Percentiles rank a stretch among this genome's conserved stretches.
These are phyloP conservation scores for Rostratula benghalensis DNA, from an alignment of 2,113 vertebrate genomes.

Conservation along the genomic window DNA sequence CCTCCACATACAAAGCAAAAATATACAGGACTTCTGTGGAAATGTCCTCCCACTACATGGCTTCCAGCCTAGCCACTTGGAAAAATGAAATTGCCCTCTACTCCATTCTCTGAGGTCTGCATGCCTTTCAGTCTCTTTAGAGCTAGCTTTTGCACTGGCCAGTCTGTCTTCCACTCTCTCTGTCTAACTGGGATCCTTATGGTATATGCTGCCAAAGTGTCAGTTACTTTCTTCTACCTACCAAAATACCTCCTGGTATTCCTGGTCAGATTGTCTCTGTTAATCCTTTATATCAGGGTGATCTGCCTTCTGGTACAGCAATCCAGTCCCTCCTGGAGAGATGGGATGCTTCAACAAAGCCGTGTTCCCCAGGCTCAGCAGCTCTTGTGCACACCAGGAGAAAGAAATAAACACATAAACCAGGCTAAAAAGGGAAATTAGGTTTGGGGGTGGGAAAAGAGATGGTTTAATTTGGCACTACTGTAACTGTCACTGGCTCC, in stretches of 20 bases:
- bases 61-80: background rate
- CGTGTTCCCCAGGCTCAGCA: background rate
- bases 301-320: background rate
- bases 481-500: background rate
- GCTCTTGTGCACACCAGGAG: background rate
- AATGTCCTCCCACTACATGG: background rate
- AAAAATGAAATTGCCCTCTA: background rate
- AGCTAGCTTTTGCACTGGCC: background rate
- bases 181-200: background rate
- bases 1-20: background rate
- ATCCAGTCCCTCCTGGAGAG: background rate
- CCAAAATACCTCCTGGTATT: background rate
- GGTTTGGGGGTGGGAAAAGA: background rate
- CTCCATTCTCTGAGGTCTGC: background rate
- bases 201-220: background rate
- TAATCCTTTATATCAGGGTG: background rate
- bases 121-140: background rate
- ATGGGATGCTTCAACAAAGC: background rate
- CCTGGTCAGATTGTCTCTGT: background rate
- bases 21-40: background rate
- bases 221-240: background rate
- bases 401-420: background rate
- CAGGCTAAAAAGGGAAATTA: background rate
- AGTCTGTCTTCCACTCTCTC: background rate
- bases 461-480: background rate